Conservation (phyloP, 2,797 vertebrate genomes). For the Mormyrus hasselquistii region DNA sequence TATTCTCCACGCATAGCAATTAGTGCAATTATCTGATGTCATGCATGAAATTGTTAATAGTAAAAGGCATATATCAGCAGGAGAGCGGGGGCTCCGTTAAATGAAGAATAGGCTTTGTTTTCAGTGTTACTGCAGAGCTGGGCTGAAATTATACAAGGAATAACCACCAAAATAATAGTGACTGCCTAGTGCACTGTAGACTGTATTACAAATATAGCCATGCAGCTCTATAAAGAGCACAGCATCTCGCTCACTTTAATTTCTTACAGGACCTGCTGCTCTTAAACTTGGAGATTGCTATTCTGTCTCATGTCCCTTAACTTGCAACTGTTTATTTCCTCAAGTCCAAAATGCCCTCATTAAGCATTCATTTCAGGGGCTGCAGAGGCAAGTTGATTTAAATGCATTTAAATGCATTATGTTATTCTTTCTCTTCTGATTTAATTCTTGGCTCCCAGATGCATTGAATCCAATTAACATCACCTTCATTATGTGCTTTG, state of each 20-base stretch:
- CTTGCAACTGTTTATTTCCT: neutral
- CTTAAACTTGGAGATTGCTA: neutral
- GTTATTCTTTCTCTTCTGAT: constrained; percentile 34
- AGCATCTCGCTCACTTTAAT: neutral
- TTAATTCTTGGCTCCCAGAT: constrained; percentile 27
- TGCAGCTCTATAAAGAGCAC: neutral
- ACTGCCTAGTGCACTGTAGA: neutral
- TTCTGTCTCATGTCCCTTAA: neutral
- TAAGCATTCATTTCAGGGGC: constrained; percentile 21
- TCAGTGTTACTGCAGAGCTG: constrained; percentile 15
- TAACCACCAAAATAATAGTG: neutral
- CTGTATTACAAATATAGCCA: neutral
- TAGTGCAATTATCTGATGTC: constrained; percentile 47
- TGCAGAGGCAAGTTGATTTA: constrained; percentile 26
- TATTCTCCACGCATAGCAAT: constrained; percentile 42
- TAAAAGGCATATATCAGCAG: constrained; percentile 30
- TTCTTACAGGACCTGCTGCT: neutral
- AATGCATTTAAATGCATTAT: constrained; percentile 44
- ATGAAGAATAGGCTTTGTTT: constrained; percentile 14
- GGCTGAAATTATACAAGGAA: constrained; percentile 10
- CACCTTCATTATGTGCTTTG: constrained; percentile 27
- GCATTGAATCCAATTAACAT: constrained; percentile 33
- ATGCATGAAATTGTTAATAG: constrained; percentile 36
- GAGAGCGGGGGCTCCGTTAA: constrained; percentile 7
- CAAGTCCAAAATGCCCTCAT: constrained; percentile 19